Evolutionary conservation across 2,888 invertebrate genomes (phyloP), one percentile per base, ranked within the genome.

Genomic region (Dermolepida albohirtum): DNA sequence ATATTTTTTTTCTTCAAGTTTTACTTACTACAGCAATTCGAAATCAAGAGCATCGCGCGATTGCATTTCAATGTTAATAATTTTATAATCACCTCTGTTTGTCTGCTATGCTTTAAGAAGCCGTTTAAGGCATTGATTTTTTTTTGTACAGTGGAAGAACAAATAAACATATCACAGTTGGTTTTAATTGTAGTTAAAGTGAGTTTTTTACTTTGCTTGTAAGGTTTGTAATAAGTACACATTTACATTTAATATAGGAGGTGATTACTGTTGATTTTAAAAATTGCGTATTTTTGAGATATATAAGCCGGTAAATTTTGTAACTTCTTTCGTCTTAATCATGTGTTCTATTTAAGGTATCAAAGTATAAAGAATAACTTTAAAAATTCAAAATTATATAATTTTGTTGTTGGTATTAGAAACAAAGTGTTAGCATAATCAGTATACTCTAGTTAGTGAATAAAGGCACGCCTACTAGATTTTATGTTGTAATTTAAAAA

Each of bases 1-100:
- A 78, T 76, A 76, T 78, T 77, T 29, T 34, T 43, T 43, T 22
- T 55, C 29, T 39, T 77, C 77, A 34, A 34, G 6, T 79, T 78
- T 77, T 79, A 80, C 79, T 73, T 79, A 77, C 75, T 76, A 78
- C 75, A 34, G 59, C 69, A 64, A 70, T 14, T 44, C 67, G 63
- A 67, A 66, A 67, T 66, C 50, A 43, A 63, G 64, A 66, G 62
- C 66, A 57, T 34, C 41, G n/a, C 8, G 17, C 7, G 5, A 10
- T 49, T 22, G 7, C 22, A 17, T 12, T 12, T 7, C 16, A 47
- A 14, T 10, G 4, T 7, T 4, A 16, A 10, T 34, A 34, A 17
- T 47, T 1, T 7, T 47, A 14, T 47, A 16, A 14, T 47, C 22
- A 17, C 14, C 17, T 47, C 14, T 7, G 5, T 16, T 47, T 49